Conservation (phyloP, 2,888 invertebrate species). For the Tribolium freemani region DNA sequence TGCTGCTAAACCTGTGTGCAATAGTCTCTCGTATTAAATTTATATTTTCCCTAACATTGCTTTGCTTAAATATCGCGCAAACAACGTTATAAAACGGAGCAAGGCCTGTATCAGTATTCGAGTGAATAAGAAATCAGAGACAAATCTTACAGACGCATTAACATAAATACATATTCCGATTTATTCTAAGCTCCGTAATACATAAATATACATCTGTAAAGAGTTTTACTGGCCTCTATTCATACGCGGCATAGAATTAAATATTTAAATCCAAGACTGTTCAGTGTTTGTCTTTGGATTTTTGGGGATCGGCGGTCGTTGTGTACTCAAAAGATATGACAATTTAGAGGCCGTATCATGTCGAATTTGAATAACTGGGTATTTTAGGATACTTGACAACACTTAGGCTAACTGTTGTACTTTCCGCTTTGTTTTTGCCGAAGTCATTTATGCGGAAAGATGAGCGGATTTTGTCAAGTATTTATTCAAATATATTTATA, state of each 20-base stretch:
- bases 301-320: constrained; percentile 6
- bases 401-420: constrained; percentile 29
- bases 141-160: constrained; percentile 54
- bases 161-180: constrained; percentile 60
- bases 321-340: constrained; percentile 28
- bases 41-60: background rate
- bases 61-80: constrained; percentile 7
- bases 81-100: background rate
- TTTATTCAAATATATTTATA: constrained; percentile 4
- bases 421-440: constrained; percentile 14
- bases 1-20: constrained; percentile 33
- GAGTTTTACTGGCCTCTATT: constrained; percentile 44
- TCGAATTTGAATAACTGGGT: constrained; percentile 20
- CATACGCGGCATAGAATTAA: constrained; percentile 44
- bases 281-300: constrained; percentile 36
- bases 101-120: constrained; percentile 32
- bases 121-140: constrained; percentile 48
- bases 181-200: constrained; percentile 51
- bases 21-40: constrained; percentile 51
- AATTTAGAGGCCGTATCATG: constrained; percentile 29
- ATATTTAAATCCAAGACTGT: constrained; percentile 45
- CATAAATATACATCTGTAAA: constrained; percentile 55
- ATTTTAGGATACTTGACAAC: constrained; percentile 18
- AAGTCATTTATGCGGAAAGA: constrained; percentile 23
- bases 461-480: too few species aligned